Base-by-base conservation (phyloP, 2,113 vertebrate genomes). In the Protobothrops flavoviridis region DNA sequence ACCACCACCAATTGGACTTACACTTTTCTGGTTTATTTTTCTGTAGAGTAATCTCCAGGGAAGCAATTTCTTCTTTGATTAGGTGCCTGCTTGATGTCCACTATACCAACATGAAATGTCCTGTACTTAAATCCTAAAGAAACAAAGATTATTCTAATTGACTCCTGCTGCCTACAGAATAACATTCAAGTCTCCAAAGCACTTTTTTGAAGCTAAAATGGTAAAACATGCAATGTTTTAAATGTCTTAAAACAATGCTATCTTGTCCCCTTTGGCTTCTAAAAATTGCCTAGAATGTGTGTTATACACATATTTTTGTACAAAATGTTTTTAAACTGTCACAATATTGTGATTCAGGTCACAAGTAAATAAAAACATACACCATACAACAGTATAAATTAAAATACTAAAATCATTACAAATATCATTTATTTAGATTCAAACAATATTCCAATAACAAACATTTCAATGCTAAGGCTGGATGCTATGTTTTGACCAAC, bases 1-100 rank as follows among this genome's bases (percentile, higher is more conserved):
- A 43, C 3, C 89, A 93, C 52, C 61, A 90, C 43, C 94, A 69
- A 93, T 92, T 94, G 95, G 90, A 55, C 5, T 2, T 33, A 95
- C 96, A 94, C 95, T 93, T 94, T 90, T 53, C 91, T 92, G 95
- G 86, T 93, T 96, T 92, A 93, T 96, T 97, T 96, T 97, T 96
- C 94, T 90, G 89, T 95, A 87, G 74, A 95, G 87, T n/a, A 15
- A 93, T 93, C 93, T 88, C 87, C 86, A 93, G 94, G 95, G 95
- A 96, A 96, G 92, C 93, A 96, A 96, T 97, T 97, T 97, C 86
- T 95, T 92, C 53, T 95, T 96, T 97, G 96, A 96, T 97, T 96
- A 97, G 95, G 92, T 94, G 24, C 88, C 93, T 94, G 81, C 92
- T 92, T 94, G 94, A 95, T 96, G 95, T 87, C 95, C 94, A 91